These are phyloP conservation scores for Vanessa tameamea DNA, from an alignment of 1,140 invertebrate species.

Conservation along the genomic window DNA sequence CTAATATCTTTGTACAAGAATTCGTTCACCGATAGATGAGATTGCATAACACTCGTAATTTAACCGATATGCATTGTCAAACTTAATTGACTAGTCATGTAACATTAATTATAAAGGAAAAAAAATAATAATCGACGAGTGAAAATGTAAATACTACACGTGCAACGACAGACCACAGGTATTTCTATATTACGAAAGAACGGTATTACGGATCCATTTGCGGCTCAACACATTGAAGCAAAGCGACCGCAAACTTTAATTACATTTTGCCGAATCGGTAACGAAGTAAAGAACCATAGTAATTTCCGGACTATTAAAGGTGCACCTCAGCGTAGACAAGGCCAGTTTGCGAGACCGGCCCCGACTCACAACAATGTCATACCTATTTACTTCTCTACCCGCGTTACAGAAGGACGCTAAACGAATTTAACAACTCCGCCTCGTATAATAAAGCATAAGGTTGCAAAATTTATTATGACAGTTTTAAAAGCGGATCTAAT, in stretches of 20 bases:
- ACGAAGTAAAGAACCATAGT: conserved; percentile 54
- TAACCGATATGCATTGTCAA: conserved; percentile 23
- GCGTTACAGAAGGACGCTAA: conserved; percentile 29
- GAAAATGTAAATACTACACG: conserved; percentile 34
- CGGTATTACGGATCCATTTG: conserved; percentile 13
- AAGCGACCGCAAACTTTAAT: conserved; percentile 57
- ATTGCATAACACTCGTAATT: conserved; percentile 21
- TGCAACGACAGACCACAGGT: conserved; percentile 3
- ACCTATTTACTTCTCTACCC: conserved; percentile 54
- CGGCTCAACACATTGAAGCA: conserved; percentile 25
- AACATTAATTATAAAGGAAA: conserved; percentile 26
- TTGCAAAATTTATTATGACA: conserved; percentile 53
- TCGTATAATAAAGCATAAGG: conserved; percentile 52
- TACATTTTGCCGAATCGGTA: conserved; percentile 54
- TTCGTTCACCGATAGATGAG: conserved; percentile 21
- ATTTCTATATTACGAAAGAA: conserved; percentile 23
- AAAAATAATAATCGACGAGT: conserved; percentile 25
- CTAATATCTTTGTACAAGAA: conserved; percentile 29
- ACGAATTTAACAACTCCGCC: conserved; percentile 54
- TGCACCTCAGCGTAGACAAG: conserved; percentile 61
- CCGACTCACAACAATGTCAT: conserved; percentile 63
- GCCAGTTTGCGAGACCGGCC: conserved; percentile 60
- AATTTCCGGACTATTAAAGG: conserved; percentile 71
- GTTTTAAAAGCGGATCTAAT: conserved; percentile 74
- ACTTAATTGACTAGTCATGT: conserved; percentile 28